These are phyloP conservation scores for Sigmodon hispidus DNA, from an alignment of 2,113 vertebrate species.

Conservation along the genomic window DNA sequence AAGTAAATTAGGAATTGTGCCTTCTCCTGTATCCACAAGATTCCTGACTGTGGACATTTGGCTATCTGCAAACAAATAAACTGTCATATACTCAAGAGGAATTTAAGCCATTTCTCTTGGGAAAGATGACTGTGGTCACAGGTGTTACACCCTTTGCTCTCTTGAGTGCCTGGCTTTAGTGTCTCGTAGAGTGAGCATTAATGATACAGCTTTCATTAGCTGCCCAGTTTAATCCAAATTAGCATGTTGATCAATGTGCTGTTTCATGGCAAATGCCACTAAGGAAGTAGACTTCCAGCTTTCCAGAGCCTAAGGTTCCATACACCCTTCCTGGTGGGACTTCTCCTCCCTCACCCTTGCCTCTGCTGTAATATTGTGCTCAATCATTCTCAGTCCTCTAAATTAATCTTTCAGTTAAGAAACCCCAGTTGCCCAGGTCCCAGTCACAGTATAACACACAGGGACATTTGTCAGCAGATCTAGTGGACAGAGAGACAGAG, in stretches of 20 bases:
- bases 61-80: not conserved
- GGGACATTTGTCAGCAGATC: too few species aligned
- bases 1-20: not conserved
- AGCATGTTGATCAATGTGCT: not conserved
- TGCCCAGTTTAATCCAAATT: not conserved
- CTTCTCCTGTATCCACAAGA: not conserved
- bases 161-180: fast-evolving
- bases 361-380: not conserved
- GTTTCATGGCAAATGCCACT: not conserved
- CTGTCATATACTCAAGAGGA: not conserved
- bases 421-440: too few species aligned
- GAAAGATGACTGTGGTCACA: not conserved
- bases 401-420: not conserved
- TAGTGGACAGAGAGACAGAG: not conserved
- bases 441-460: not conserved
- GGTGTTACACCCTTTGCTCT: fast-evolving
- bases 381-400: not conserved
- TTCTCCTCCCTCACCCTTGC: not conserved
- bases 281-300: not conserved
- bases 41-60: not conserved
- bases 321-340: not conserved
- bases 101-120: not conserved
- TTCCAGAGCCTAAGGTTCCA: not conserved
- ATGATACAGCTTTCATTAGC: not conserved
- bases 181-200: too few species aligned